A percentile compares a stretch with the other conserved stretches of the same genome.
phyloP scores from a whole-genome alignment of 2,113 vertebrate genomes.

The Callorhinus ursinus region DNA sequence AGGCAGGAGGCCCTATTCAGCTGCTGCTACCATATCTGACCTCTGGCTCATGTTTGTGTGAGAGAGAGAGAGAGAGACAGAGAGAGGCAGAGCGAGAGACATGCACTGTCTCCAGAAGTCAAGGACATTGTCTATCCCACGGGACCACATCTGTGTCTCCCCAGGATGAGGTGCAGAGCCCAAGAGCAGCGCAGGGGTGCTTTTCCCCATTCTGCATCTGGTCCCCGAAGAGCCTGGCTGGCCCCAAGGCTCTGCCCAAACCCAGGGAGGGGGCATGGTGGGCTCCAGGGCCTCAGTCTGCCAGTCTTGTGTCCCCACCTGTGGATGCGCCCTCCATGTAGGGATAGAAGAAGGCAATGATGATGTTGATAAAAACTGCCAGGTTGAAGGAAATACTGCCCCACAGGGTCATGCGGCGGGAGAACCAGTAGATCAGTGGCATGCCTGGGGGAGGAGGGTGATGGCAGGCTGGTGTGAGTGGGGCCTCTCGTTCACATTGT shows the following conservation, averaged over 20 bases:
- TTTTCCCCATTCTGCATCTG: background rate
- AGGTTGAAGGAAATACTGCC: conserved; percentile 98
- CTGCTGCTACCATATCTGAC: background rate
- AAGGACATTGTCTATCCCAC: background rate
- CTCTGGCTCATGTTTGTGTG: background rate
- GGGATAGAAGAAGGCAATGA: conserved; percentile 99
- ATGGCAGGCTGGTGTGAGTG: background rate
- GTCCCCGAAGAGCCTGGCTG: background rate
- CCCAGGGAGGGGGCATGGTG: background rate
- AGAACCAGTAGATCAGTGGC: conserved; percentile 98
- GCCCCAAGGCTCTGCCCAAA: background rate
- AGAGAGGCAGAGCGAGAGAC: background rate
- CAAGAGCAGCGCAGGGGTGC: background rate
- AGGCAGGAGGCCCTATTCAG: too few species aligned
- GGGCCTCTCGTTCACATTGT: background rate
- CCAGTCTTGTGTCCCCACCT: conserved; percentile 78
- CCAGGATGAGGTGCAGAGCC: fast-evolving
- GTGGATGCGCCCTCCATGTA: conserved; percentile 92
- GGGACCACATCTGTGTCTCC: background rate
- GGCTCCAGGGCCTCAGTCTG: background rate
- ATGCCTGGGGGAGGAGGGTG: conserved; percentile 88
- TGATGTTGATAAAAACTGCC: conserved; percentile 98
- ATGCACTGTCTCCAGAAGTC: background rate
- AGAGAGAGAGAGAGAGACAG: background rate
- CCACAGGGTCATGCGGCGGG: conserved; percentile 97